phyloP scores from a whole-genome alignment of 2,797 vertebrate genomes.

The Acanthurus tractus region DNA sequence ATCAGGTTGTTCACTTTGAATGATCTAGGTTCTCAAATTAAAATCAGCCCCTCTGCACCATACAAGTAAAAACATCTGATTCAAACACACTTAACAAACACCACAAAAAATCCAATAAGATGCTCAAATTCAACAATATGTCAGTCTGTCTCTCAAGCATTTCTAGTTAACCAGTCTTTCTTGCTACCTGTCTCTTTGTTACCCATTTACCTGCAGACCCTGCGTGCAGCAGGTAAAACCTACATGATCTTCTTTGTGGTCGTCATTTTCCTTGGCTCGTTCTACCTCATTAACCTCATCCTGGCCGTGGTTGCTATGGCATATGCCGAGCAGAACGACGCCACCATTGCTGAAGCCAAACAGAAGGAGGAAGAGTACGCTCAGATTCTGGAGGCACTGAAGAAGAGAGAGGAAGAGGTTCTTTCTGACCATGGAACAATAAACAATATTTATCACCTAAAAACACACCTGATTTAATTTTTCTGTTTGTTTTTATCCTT shows the following conservation, averaged over 20 bases:
- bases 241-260: slow-evolving; percentile 98
- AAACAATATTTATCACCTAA: not conserved
- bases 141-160: not conserved
- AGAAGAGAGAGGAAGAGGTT: slow-evolving; percentile 85
- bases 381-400: slow-evolving; percentile 90
- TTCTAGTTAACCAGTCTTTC: not conserved
- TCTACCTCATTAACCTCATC: slow-evolving; percentile 98
- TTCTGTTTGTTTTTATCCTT: not conserved
- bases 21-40: too few relatives aligned
- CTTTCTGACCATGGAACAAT: not conserved
- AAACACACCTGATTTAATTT: not conserved
- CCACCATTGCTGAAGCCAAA: slow-evolving; percentile 89
- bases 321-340: slow-evolving; percentile 93
- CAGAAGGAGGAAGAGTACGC: slow-evolving; percentile 94
- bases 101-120: too few relatives aligned
- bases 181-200: not conserved
- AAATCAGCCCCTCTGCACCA: too few relatives aligned
- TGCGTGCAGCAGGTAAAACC: slow-evolving; percentile 94
- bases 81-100: too few relatives aligned
- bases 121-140: too few relatives aligned
- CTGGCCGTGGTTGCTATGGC: slow-evolving; percentile 98
- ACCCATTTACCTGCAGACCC: slow-evolving; percentile 83
- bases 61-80: too few relatives aligned
- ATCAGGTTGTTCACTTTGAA: too few relatives aligned
- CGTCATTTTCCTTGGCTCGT: slow-evolving; percentile 96